phyloP scores from a whole-genome alignment of 2,888 invertebrate species.

The Petrolisthes cinctipes region DNA sequence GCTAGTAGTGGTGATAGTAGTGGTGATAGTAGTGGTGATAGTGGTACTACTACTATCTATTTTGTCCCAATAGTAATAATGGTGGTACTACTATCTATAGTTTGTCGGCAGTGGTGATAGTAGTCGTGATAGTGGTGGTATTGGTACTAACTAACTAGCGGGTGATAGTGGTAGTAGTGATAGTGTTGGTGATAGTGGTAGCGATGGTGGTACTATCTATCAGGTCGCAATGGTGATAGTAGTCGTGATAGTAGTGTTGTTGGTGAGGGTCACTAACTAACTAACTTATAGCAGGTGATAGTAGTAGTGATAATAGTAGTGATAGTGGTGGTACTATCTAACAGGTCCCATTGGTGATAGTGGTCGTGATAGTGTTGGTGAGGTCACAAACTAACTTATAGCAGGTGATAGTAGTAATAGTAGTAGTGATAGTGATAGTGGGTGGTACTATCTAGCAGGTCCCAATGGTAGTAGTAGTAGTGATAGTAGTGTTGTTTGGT shows the following conservation, averaged over 20 bases:
- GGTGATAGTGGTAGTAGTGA: not conserved
- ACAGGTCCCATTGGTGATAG: not conserved
- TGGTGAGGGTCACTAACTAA: not conserved
- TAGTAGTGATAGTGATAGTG: not conserved
- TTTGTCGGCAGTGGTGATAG: not conserved
- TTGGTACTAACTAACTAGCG: not conserved
- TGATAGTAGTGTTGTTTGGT: too few relatives aligned
- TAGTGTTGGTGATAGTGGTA: not conserved
- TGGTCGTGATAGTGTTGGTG: not conserved
- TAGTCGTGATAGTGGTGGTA: constrained; percentile 11
- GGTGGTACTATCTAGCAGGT: not conserved
- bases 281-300: not conserved
- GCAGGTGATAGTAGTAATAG: not conserved
- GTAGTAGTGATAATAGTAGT: not conserved
- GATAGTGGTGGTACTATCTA: not conserved
- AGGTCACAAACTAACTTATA: not conserved
- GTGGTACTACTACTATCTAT: not conserved
- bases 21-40: not conserved
- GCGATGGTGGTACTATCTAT: not conserved
- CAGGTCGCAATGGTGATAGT: not conserved
- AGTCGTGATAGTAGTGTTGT: not conserved
- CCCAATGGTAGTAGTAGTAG: not conserved
- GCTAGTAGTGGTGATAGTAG: not conserved
- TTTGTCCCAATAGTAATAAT: not conserved
- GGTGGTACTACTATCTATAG: not conserved